Percentiles rank a stretch among this genome's conserved stretches.
phyloP scores from a whole-genome alignment of 2,797 vertebrate species.

The Hippopotamyrus pictus region DNA sequence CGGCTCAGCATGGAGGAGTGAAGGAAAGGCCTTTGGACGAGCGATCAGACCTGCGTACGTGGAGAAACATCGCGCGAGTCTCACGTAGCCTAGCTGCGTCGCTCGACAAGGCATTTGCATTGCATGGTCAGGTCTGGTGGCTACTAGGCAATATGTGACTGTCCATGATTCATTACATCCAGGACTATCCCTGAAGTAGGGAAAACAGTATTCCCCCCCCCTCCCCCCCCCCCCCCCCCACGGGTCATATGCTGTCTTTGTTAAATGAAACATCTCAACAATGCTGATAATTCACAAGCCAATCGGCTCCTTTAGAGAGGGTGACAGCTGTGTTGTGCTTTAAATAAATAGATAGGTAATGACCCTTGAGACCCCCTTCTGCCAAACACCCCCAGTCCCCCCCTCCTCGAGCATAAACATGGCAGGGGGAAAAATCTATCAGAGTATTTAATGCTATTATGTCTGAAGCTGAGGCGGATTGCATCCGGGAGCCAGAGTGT shows the following conservation, averaged over 20 bases:
- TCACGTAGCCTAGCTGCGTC: neutral
- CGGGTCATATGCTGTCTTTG: neutral
- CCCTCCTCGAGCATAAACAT: neutral
- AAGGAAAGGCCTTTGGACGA: neutral
- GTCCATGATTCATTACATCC: neutral
- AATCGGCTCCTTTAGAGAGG: neutral
- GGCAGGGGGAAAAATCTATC: neutral
- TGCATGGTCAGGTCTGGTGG: neutral
- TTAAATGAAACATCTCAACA: neutral
- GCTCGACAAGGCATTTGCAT: neutral
- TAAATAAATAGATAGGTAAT: neutral
- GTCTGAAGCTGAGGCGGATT: neutral
- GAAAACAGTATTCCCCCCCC: neutral
- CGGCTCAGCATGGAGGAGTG: neutral
- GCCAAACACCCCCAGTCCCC: neutral
- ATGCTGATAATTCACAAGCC: neutral
- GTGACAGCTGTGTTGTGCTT: neutral
- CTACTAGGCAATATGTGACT: neutral
- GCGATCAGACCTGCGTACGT: neutral
- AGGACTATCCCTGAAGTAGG: neutral
- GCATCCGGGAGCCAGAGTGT: neutral
- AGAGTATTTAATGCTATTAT: constrained; percentile 2
- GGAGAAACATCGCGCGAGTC: neutral
- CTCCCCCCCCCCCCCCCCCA: neutral
- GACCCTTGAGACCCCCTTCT: neutral